Evolutionary conservation across 2,888 invertebrate species (phyloP), one percentile per base, ranked within the genome.

Genomic region (Cryptosula pallasiana): DNA sequence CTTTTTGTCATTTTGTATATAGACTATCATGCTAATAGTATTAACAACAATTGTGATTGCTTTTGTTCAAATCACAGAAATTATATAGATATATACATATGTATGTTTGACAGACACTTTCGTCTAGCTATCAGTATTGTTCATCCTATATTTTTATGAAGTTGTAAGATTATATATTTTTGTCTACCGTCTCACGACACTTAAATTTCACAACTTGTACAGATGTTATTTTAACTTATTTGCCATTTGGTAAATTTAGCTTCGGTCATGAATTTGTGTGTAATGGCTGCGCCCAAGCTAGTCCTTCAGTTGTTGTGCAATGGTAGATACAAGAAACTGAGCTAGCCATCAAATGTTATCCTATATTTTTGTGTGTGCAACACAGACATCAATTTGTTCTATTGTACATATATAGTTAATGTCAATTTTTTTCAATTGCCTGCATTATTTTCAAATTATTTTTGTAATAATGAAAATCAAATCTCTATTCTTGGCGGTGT

Each of bases 11-110:
- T 13, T 57, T 63, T 34, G 29, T 32, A 27, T 32, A 63, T 63
- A 32, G 63, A 63, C 63, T 63, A 63, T 63, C 63, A 63, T n/a
- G 3, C 32, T 63, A 27, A 63, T 25, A 63, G 63, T 63, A 63
- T 63, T 63, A 63, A 29, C 20, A 63, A n/a, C 13, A 2, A 34
- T 63, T 63, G 63, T 63, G 63, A 63, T 63, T 27, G 20, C 20
- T 45, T 45, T 20, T 45, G n/a, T 20, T 20, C 45, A 45, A 45
- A 13, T 45, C 9, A 45, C 45, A 45, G 45, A 45, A 20, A n/a
- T n/a, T n/a, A n/a, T n/a, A n/a, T n/a, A n/a, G n/a, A n/a, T n/a
- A n/a, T n/a, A n/a, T n/a, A 5, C 45, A 45, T 45, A 20, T 45
- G 20, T 45, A 45, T 45, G 20, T 20, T 13, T 45, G 45, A 45